phyloP scores from a whole-genome alignment of 2,888 invertebrate genomes.

The Noctua comes region DNA sequence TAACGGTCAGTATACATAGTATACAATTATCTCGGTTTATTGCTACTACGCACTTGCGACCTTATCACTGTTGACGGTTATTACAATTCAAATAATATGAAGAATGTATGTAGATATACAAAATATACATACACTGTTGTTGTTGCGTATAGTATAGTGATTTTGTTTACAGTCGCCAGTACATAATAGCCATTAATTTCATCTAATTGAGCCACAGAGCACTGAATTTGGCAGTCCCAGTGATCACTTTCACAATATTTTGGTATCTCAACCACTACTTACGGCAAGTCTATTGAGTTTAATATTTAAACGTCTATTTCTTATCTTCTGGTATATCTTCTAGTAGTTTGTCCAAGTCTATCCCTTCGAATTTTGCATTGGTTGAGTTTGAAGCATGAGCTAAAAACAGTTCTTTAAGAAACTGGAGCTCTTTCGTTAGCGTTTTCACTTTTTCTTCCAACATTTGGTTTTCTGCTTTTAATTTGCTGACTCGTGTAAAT shows the following conservation, averaged over 20 bases:
- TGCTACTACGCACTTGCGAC: conserved; percentile 31
- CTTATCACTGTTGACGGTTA: conserved; percentile 15
- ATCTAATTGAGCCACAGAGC: conserved; percentile 38
- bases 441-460: conserved; percentile 95
- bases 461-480: conserved; percentile 94
- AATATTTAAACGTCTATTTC: conserved; percentile 59
- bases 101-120: neutral
- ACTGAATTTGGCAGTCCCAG: conserved; percentile 13
- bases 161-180: conserved; percentile 8
- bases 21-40: conserved; percentile 36
- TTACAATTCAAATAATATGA: conserved; percentile 10
- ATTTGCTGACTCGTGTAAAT: conserved; percentile 92
- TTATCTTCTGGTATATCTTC: conserved; percentile 88
- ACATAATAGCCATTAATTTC: conserved; percentile 26
- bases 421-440: conserved; percentile 94
- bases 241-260: conserved; percentile 37
- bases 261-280: conserved; percentile 25
- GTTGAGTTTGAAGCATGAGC: conserved; percentile 93
- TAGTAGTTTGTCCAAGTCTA: conserved; percentile 90
- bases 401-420: conserved; percentile 95
- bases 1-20: conserved; percentile 50
- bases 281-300: conserved; percentile 45
- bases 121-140: neutral
- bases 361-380: conserved; percentile 89
- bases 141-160: neutral